Evolutionary conservation across 2,888 invertebrate genomes (phyloP).

Genomic region (Orthosia incerta): DNA sequence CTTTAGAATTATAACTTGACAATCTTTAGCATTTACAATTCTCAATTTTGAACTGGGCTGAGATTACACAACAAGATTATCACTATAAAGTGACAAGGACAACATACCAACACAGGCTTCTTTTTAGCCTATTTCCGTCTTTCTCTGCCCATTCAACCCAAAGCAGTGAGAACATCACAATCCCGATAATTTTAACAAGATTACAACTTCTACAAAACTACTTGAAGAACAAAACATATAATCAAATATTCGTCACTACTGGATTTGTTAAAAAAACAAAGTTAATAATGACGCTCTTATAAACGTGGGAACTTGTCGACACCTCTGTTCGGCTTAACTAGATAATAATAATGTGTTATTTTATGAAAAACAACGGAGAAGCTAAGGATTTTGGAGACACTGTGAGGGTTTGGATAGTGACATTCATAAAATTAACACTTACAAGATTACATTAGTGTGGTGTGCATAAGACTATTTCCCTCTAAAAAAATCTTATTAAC

Average conservation of each 20-base stretch:
- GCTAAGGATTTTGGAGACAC: slow-evolving; percentile 12
- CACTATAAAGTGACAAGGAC: no score
- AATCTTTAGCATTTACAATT: no score
- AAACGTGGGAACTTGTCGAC: slow-evolving; percentile 60
- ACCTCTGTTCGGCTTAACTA: slow-evolving; percentile 43
- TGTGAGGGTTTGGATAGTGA: neutral
- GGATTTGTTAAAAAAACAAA: slow-evolving; percentile 44
- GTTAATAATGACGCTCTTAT: slow-evolving; percentile 48
- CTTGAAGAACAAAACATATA: slow-evolving; percentile 31
- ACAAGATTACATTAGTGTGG: no score
- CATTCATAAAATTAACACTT: no score
- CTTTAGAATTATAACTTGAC: no score
- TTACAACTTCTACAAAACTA: neutral
- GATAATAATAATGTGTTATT: slow-evolving; percentile 58
- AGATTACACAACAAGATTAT: no score
- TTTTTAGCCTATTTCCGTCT: neutral
- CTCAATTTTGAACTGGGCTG: no score
- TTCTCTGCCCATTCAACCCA: neutral
- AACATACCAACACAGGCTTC: no score
- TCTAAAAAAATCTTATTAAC: no score
- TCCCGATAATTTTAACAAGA: slow-evolving; percentile 14
- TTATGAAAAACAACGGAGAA: slow-evolving; percentile 30
- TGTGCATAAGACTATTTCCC: no score
- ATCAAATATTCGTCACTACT: slow-evolving; percentile 52
- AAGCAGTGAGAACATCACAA: slow-evolving; percentile 11